These are phyloP conservation scores for Schizothorax lantsangensis DNA, from an alignment of 2,797 vertebrate species.

Conservation along the genomic window DNA sequence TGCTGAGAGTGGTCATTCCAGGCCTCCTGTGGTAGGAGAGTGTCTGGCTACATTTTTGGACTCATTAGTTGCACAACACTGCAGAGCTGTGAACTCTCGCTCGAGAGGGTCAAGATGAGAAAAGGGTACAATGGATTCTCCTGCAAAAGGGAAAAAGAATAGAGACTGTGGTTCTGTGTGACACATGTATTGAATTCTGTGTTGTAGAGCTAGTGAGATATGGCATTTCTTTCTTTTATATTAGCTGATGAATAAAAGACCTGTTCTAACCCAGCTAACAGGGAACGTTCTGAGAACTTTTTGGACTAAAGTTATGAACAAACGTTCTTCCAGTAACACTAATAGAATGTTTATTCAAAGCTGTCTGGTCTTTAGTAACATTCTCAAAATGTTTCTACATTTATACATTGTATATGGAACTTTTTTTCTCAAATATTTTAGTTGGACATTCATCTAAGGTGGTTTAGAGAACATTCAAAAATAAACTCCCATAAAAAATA, in stretches of 20 bases:
- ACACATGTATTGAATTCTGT: background rate
- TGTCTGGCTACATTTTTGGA: constrained; percentile 72
- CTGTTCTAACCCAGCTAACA: constrained; percentile 4
- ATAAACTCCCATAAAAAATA: background rate
- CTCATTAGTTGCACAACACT: constrained; percentile 70
- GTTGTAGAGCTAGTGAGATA: background rate
- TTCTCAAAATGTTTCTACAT: background rate
- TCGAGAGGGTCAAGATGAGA: constrained; percentile 63
- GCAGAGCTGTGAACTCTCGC: constrained; percentile 63
- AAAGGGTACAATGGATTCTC: constrained; percentile 44
- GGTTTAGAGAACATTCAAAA: background rate
- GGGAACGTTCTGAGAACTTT: background rate
- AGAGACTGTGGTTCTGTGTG: constrained; percentile 18
- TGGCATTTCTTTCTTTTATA: background rate
- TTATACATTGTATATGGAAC: background rate
- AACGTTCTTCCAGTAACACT: background rate
- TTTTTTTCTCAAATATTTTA: background rate
- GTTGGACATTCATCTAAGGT: background rate
- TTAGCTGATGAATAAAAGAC: background rate
- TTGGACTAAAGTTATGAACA: background rate
- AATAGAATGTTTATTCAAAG: background rate
- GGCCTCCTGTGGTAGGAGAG: constrained; percentile 63
- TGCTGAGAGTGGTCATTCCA: constrained; percentile 59
- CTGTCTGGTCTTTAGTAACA: background rate
- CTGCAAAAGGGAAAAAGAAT: constrained; percentile 47